These are phyloP conservation scores for Caenorhabditis sp. DNA, from an alignment of 2,888 invertebrate species.

Conservation along the genomic window DNA sequence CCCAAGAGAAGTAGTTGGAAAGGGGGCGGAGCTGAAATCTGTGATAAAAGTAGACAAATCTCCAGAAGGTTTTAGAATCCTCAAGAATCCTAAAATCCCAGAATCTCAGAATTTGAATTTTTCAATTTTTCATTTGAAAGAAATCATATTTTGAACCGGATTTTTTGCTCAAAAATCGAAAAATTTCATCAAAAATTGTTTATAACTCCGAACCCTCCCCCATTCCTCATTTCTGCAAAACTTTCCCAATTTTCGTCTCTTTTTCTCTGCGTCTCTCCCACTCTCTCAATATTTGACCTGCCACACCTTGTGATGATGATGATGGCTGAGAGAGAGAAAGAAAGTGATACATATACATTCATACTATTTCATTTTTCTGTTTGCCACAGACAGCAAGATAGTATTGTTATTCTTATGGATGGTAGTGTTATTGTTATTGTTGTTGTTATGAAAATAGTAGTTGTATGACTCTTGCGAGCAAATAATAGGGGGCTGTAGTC, in stretches of 20 bases:
- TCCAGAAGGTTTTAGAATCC: too few species aligned
- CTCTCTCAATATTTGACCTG: slow-evolving; percentile 41
- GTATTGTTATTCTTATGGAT: not conserved
- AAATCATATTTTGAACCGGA: too few species aligned
- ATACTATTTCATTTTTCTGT: slow-evolving; percentile 11
- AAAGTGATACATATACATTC: slow-evolving; percentile 15
- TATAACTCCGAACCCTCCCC: not conserved
- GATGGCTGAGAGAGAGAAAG: not conserved
- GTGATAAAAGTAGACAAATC: too few species aligned
- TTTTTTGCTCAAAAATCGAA: too few species aligned
- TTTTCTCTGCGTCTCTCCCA: not conserved
- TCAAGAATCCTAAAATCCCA: not conserved
- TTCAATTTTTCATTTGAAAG: not conserved
- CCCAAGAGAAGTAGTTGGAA: too few species aligned
- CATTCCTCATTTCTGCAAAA: not conserved
- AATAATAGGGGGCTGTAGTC: too few species aligned
- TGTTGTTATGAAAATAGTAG: slow-evolving; percentile 8
- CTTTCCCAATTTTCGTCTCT: not conserved
- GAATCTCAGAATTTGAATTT: not conserved
- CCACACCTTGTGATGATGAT: slow-evolving; percentile 27
- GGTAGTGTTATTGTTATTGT: not conserved
- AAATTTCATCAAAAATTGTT: too few species aligned
- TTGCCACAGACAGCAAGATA: not conserved
- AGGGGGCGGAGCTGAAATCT: too few species aligned
- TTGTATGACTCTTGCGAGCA: too few species aligned